Evolutionary conservation across 2,888 invertebrate genomes (phyloP), one percentile per base, ranked within the genome.

Genomic region (Ophion ellenae): DNA sequence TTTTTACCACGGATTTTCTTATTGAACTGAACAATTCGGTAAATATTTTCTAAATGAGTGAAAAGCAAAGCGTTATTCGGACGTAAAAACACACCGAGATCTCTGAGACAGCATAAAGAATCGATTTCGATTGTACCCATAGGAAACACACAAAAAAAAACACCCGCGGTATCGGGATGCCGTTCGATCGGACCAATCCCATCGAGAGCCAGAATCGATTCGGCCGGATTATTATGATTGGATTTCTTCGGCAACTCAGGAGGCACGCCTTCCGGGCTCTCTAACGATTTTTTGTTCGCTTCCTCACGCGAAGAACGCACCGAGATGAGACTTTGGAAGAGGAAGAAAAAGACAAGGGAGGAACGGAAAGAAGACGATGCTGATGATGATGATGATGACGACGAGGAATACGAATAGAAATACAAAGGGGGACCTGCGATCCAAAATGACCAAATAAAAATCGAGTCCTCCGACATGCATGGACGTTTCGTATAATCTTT

Each of bases 141-240:
- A 9, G 53, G 47, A 53, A 53, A 53, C 11, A 53, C 28, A 28
- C 24, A 24, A 1, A 47, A 70, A 70, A 75, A 32, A 59, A 66
- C 6, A 32, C 36, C 32, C 24, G 28, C 20, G 71, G 70, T 47
- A 63, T 80, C 80, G 47, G 66, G 71, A 61, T 85, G 81, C 77
- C 77, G 74, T 80, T 80, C 81, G 88, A 90, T 89, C 90, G 90
- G 91, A 91, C 92, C 91, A 92, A 92, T 93, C 92, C 92, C 92
- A 93, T 93, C 93, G 92, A 90, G 90, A 91, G 91, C 90, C 90
- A 89, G 91, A 91, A 93, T 93, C 93, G 93, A 93, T 92, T 93
- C 91, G 90, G 90, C 91, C 89, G 90, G 91, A 93, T 93, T 93
- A 93, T 93, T 93, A 93, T 93, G 93, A 93, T 93, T 93, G 93